Evolutionary conservation across 2,113 vertebrate species (phyloP).

Genomic region (Peucedramus taeniatus): DNA sequence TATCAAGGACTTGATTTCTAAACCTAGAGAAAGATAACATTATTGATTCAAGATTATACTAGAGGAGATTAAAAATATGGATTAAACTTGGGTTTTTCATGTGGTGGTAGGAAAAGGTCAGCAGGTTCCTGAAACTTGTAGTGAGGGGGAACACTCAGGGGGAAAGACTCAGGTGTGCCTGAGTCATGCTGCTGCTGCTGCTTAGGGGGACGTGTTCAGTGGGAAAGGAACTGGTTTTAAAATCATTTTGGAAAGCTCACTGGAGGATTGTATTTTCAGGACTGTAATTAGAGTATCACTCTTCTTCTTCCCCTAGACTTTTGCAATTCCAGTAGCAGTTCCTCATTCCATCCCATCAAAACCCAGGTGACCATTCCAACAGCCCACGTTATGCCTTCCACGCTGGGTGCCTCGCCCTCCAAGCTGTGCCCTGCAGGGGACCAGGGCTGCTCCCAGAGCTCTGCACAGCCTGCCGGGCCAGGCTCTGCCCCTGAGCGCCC

Average conservation of each 20-base stretch:
- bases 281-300: neutral
- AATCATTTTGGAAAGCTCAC: neutral
- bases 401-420: constrained; percentile 78
- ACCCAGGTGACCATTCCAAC: constrained; percentile 93
- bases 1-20: constrained; percentile 23
- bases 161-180: neutral
- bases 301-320: constrained; percentile 77
- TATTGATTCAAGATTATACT: neutral
- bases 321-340: constrained; percentile 82
- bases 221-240: neutral
- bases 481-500: constrained; percentile 25
- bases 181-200: neutral
- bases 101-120: neutral
- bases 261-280: neutral
- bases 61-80: neutral
- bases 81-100: neutral
- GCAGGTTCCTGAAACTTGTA: neutral
- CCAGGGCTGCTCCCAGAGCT: constrained; percentile 39
- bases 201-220: neutral
- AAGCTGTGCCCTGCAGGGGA: constrained; percentile 71
- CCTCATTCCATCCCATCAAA: constrained; percentile 92
- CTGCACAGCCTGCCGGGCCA: constrained; percentile 73
- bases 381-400: constrained; percentile 98
- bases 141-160: neutral
- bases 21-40: neutral